Base-by-base conservation (phyloP, 2,797 vertebrate genomes). In the Clarias platycephalus region DNA sequence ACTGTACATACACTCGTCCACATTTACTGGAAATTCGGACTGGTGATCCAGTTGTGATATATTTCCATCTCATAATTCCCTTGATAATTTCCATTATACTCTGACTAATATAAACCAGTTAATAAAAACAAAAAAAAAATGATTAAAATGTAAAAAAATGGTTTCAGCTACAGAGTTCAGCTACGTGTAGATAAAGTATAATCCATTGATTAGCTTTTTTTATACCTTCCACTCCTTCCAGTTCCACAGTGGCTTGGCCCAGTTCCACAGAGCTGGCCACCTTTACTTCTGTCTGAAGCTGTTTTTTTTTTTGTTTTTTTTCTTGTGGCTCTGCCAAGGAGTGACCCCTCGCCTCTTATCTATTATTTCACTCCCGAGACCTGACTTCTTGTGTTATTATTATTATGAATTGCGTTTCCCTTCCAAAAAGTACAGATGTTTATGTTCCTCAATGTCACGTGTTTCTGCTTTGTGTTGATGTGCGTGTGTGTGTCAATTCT, bases 381-480 rank as follows among this genome's bases (percentile, higher is more conserved):
- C 31, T 34, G 28, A 31, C 12, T n/a, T 78, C 1, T 62, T 78
- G 28, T 77, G 18, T 34, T 78, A 1, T 18, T 62, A 34, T 78
- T 34, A 71, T 24, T n/a, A 53, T 53, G 12, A 44, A 26, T 20
- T 24, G 5, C 24, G 55, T 16, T 22, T 34, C 20, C 74, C 12
- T 75, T 49, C 24, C n/a, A 3, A 10, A 55, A 55, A 40, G 22
- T 37, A 40, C 20, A 5, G 68, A 44, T 24, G 9, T 12, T 26
- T 20, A 16, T 10, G 31, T 20, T 40, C 34, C 22, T 24, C 10
- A 40, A 13, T 70, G 34, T 70, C 60, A 28, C 18, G 57, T 84
- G 70, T 53, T 34, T 26, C 24, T 76, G 22, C 83, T 16, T 86
- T 26, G 63, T 67, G 58, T 75, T 44, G 58, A 63, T 68, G 26